These are phyloP conservation scores for Oxygymnocypris stewartii DNA, from an alignment of 2,113 vertebrate genomes.

Conservation along the genomic window DNA sequence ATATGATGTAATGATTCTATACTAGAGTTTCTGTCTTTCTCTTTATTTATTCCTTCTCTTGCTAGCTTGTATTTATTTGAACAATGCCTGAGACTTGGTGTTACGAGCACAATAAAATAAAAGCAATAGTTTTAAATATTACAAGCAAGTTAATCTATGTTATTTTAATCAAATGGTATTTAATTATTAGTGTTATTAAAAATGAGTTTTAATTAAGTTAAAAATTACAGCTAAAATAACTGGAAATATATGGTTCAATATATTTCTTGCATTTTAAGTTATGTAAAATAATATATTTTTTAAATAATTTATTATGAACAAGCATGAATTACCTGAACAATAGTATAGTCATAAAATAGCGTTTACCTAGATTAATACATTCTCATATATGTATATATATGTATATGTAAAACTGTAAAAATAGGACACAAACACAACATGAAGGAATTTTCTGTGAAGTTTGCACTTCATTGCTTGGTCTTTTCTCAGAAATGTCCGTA, in stretches of 20 bases:
- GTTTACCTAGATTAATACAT: not conserved
- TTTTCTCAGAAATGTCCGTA: not conserved
- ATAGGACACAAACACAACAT: too few relatives aligned
- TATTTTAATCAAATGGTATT: not conserved
- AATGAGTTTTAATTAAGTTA: too few relatives aligned
- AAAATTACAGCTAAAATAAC: not conserved
- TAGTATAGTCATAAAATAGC: not conserved
- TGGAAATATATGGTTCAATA: not conserved
- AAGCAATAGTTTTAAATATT: not conserved
- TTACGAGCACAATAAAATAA: too few relatives aligned
- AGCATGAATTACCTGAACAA: not conserved
- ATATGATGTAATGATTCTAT: not conserved
- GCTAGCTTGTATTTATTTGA: too few relatives aligned
- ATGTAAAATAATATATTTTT: not conserved
- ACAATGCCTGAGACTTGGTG: too few relatives aligned
- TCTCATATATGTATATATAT: not conserved
- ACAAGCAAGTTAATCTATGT: not conserved
- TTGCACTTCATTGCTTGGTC: too few relatives aligned
- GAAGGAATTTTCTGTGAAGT: too few relatives aligned
- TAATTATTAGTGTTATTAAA: not conserved
- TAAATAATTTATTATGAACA: not conserved
- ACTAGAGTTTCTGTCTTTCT: not conserved
- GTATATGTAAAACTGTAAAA: too few relatives aligned
- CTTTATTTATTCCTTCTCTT: too few relatives aligned
- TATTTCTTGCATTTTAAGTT: not conserved